phyloP scores from a whole-genome alignment of 1,140 invertebrate genomes.

The Holotrichia oblita region DNA sequence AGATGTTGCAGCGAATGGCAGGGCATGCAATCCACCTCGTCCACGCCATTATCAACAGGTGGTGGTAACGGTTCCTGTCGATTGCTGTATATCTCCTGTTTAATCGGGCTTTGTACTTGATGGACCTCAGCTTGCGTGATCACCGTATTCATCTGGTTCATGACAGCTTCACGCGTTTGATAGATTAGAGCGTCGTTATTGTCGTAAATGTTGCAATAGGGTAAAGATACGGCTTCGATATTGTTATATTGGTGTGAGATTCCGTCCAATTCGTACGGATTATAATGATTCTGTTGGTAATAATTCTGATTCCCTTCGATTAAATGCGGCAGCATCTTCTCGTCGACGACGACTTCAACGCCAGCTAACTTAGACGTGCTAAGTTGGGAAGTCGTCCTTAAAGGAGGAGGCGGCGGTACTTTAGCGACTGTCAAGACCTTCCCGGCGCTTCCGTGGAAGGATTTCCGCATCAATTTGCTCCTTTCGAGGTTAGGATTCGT shows the following conservation, averaged over 20 bases:
- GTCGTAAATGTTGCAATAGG: conserved; percentile 63
- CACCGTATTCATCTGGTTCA: conserved; percentile 65
- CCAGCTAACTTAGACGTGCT: conserved; percentile 71
- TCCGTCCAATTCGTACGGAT: conserved; percentile 55
- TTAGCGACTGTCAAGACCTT: conserved; percentile 83
- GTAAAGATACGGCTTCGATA: conserved; percentile 72
- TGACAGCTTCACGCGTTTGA: conserved; percentile 37
- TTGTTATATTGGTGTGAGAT: conserved; percentile 60
- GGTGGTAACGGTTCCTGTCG: conserved; percentile 38
- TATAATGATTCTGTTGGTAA: conserved; percentile 53
- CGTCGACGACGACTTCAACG: conserved; percentile 68
- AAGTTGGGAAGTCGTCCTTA: conserved; percentile 86
- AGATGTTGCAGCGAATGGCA: conserved; percentile 59
- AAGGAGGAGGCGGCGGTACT: conserved; percentile 85
- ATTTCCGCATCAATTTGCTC: conserved; percentile 89
- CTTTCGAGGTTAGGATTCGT: conserved; percentile 85
- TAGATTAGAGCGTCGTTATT: conserved; percentile 50
- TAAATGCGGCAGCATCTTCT: conserved; percentile 62
- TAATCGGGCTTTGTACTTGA: conserved; percentile 76
- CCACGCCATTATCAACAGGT: conserved; percentile 61
- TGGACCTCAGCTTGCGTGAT: conserved; percentile 84
- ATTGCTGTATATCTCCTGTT: conserved; percentile 59
- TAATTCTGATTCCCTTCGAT: conserved; percentile 56
- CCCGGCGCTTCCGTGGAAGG: conserved; percentile 84
- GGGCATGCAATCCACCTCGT: conserved; percentile 68